Percentiles rank a stretch among this genome's conserved stretches.
These are phyloP conservation scores for Acanthornis magna DNA, from an alignment of 2,797 vertebrate genomes.

Conservation along the genomic window DNA sequence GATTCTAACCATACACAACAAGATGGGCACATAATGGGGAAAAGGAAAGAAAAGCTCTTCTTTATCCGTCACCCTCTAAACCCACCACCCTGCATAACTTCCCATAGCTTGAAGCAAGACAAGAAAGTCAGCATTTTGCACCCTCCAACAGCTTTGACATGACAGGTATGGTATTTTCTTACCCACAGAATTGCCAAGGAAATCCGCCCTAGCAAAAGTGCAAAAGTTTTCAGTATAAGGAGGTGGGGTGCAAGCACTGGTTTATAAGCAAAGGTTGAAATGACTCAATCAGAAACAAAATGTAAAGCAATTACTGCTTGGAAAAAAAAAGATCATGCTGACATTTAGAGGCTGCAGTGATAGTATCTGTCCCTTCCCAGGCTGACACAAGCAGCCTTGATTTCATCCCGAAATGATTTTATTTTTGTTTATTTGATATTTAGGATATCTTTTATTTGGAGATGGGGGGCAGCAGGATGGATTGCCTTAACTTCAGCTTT, in stretches of 20 bases:
- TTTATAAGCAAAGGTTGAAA: slow-evolving; percentile 67
- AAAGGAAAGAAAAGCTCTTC: not conserved
- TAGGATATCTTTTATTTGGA: not conserved
- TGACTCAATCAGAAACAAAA: slow-evolving; percentile 66
- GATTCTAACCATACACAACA: not conserved
- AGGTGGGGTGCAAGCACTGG: slow-evolving; percentile 56
- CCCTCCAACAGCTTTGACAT: slow-evolving; percentile 51
- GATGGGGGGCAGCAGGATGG: not conserved
- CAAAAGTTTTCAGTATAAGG: slow-evolving; percentile 55
- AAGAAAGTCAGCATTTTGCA: slow-evolving; percentile 44
- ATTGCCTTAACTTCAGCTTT: slow-evolving; percentile 68
- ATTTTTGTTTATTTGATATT: slow-evolving; percentile 37
- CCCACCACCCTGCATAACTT: not conserved
- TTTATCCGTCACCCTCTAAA: not conserved
- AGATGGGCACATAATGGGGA: not conserved
- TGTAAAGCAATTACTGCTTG: slow-evolving; percentile 62
- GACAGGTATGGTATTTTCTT: slow-evolving; percentile 70
- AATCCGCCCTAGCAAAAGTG: slow-evolving; percentile 59
- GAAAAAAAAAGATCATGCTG: slow-evolving; percentile 37
- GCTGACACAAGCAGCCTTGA: slow-evolving; percentile 65
- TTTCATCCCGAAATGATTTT: slow-evolving; percentile 73
- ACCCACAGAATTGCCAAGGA: slow-evolving; percentile 57
- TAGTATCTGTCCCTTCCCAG: slow-evolving; percentile 71
- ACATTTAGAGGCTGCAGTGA: slow-evolving; percentile 63
- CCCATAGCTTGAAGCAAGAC: slow-evolving; percentile 26